Base-by-base conservation (phyloP, 1,140 invertebrate species). In the Brachystomella parvula region DNA sequence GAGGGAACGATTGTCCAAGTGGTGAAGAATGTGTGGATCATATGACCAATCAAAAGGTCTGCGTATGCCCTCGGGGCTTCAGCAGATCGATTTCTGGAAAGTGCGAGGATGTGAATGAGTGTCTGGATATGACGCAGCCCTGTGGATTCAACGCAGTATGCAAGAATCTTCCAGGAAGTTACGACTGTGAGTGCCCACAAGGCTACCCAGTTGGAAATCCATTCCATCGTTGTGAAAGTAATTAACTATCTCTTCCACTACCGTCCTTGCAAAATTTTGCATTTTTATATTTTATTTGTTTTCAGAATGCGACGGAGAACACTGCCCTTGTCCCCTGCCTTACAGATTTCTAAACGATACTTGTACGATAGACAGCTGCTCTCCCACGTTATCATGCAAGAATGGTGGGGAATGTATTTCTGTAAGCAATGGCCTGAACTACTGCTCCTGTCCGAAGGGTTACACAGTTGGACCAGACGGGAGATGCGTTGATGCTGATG, bases 101-200 rank as follows among this genome's bases (percentile, higher is more conserved):
- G 74, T 93, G 90, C 79, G 82, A 87, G 75, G 93, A 96, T 78
- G 82, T 92, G 24, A 88, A 96, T 75, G 93, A 96, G 79, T 96
- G 93, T 73, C 82, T 85, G 0, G 85, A 87, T 74, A 79, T 83
- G 77, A 90, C 3, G 9, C 6, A 6, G 6, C 60, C 91, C n/a
- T 47, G 53, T 58, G 31, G 61, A 28, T 35, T 67, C 12, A 65
- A 47, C 47, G 67, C 63, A 1, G 84, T 93, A 49, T 95, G 92
- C 75, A 93, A 92, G 78, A 96, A 96, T 79, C 78, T 94, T 47
- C 91, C 91, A 0, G 92, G 92, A n/a, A 92, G 90, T 75, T 96
- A 94, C 75, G 90, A 93, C 78, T 95, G 92, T 74, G 88, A 90
- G 73, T 96, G 92, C 75, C 89, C 90, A 0, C 79, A 84, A 33